A percentile compares a stretch with the other conserved stretches of the same genome.
phyloP scores from a whole-genome alignment of 2,797 vertebrate genomes.

The Sebastes diaconus region DNA sequence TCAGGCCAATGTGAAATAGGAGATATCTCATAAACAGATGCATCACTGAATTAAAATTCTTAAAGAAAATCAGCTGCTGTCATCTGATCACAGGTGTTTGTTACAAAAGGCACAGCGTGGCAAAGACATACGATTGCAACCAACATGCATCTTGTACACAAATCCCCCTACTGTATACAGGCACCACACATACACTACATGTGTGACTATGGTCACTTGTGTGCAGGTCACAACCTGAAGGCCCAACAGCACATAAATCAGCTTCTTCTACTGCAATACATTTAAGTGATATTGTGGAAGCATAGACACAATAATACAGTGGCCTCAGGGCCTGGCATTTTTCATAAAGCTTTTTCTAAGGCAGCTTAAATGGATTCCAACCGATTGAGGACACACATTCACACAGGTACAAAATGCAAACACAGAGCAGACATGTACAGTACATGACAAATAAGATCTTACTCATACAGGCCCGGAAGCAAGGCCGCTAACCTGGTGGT shows the following conservation, averaged over 20 bases:
- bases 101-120: background rate
- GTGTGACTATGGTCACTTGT: background rate
- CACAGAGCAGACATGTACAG: background rate
- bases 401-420: background rate
- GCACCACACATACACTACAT: background rate
- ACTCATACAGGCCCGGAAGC: background rate
- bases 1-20: background rate
- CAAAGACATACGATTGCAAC: background rate
- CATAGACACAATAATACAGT: constrained; percentile 39
- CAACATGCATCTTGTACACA: background rate
- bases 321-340: constrained; percentile 35
- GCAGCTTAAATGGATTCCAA: constrained; percentile 38
- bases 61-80: background rate
- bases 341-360: constrained; percentile 37
- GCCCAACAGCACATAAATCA: constrained; percentile 34
- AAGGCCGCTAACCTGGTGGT: background rate
- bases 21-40: background rate
- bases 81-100: background rate
- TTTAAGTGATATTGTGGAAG: constrained; percentile 60
- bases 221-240: constrained; percentile 28
- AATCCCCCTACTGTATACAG: background rate
- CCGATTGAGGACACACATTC: background rate
- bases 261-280: constrained; percentile 8
- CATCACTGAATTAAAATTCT: background rate
- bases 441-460: background rate